These are phyloP conservation scores for Pseudanteris insignis DNA, from an alignment of 2,888 invertebrate genomes.

Conservation along the genomic window DNA sequence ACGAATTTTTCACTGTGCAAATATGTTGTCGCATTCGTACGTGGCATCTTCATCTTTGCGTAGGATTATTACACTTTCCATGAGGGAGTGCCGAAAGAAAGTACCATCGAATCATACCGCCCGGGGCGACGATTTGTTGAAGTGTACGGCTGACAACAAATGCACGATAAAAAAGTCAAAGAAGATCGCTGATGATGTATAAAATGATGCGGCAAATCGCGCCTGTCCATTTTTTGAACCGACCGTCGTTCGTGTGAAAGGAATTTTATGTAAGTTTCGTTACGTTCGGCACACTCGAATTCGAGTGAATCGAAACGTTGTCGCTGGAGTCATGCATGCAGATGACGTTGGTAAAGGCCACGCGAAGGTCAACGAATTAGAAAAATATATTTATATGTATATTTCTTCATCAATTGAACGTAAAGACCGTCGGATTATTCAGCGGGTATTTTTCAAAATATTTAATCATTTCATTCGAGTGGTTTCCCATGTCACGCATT, in stretches of 20 bases:
- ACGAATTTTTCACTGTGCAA: no score
- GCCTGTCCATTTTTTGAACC: slow-evolving; percentile 15
- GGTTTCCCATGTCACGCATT: no score
- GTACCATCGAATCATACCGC: slow-evolving; percentile 23
- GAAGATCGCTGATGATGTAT: slow-evolving; percentile 20
- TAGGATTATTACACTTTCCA: slow-evolving; percentile 38
- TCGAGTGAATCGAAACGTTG: slow-evolving; percentile 1
- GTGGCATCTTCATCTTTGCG: slow-evolving; percentile 18
- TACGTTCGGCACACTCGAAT: slow-evolving; percentile 11
- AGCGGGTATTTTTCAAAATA: no score
- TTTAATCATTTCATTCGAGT: no score
- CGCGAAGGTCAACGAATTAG: slow-evolving; percentile 30
- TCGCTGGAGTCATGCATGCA: not conserved
- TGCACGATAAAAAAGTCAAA: slow-evolving; percentile 13
- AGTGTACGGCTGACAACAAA: slow-evolving; percentile 19
- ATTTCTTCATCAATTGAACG: no score
- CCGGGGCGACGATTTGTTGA: slow-evolving; percentile 32
- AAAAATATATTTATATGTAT: no score
- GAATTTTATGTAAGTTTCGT: slow-evolving; percentile 34
- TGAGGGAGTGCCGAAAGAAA: slow-evolving; percentile 45
- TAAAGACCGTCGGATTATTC: no score
- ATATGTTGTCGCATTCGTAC: slow-evolving; percentile 1
- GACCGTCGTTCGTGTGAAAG: slow-evolving; percentile 19
- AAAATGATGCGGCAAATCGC: slow-evolving; percentile 25
- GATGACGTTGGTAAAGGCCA: slow-evolving; percentile 24